Evolutionary conservation across 2,113 vertebrate genomes (phyloP), one percentile per base, ranked within the genome.

Genomic region (Trochalopteron elliotii): DNA sequence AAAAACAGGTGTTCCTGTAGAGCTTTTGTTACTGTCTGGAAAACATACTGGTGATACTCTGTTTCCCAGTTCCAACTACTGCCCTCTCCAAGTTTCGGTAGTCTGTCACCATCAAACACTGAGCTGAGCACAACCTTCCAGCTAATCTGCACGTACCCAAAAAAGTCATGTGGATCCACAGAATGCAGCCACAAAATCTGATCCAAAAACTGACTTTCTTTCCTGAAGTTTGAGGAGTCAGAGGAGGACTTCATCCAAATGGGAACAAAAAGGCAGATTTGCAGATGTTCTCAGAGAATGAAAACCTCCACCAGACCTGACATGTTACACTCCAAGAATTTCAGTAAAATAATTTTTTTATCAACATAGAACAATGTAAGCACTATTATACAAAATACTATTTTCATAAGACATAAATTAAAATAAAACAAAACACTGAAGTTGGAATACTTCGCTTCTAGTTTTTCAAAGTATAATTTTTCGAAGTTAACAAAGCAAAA

Each of bases 1-100:
- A 93, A 94, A 96, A 96, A 56, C 83, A 95, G 92, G 91, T 95
- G 87, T 84, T 92, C 61, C 83, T 70, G 23, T 70, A 65, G 40
- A 53, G 80, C 49, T 94, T 86, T 93, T 90, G 69, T 65, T 93
- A 45, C n/a, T 68, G 17, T 3, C 40, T 92, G 53, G 63, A 93
- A 93, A 92, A 87, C 44, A 35, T 16, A 25, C 30, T 50, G 30
- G 13, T 91, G 55, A 44, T 64, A 68, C 47, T 69, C 8, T 2
- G 3, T 63, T 65, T 94, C 28, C 17, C 10, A 5, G n/a, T 74
- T 87, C 31, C 69, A 67, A 27, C 10, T 82, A 24, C 28, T 64
- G 50, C 50, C 21, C 24, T 53, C 60, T 72, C 44, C n/a, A 72
- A 68, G 55, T 74, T 96, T 74, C 39, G 65, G 8, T 8, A 83